phyloP scores from a whole-genome alignment of 2,797 vertebrate species.

The Glossophaga mutica region DNA sequence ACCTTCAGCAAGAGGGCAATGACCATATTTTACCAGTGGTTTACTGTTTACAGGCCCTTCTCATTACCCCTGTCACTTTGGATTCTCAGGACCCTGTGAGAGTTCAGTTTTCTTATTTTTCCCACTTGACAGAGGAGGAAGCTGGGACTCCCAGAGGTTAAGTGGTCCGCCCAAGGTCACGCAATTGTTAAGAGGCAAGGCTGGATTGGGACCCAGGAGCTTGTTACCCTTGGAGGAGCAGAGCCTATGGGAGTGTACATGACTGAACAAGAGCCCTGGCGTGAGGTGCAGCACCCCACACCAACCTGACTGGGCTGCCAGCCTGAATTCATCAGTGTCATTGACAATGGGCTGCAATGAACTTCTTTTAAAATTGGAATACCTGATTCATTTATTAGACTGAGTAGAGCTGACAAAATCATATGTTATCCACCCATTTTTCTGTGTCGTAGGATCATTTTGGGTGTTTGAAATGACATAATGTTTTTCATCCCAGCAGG shows the following conservation, averaged over 20 bases:
- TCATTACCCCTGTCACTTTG: background rate
- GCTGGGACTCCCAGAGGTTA: background rate
- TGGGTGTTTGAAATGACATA: constrained; percentile 49
- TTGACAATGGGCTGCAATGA: constrained; percentile 43
- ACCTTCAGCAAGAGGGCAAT: background rate
- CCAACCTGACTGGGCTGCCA: background rate
- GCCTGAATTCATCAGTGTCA: constrained; percentile 41
- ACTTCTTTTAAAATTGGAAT: constrained; percentile 57
- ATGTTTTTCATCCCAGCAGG: constrained; percentile 38
- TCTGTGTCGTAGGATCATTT: background rate
- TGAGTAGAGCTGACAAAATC: constrained; percentile 45
- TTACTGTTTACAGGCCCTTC: background rate
- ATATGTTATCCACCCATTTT: constrained; percentile 46
- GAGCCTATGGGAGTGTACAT: background rate
- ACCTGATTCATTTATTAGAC: constrained; percentile 55
- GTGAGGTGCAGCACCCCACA: background rate
- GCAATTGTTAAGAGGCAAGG: background rate
- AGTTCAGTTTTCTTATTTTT: background rate
- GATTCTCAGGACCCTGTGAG: background rate
- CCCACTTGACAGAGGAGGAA: background rate
- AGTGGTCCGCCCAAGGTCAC: background rate
- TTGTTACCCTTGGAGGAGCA: background rate
- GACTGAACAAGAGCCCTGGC: background rate
- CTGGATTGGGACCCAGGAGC: background rate
- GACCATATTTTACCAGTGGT: background rate